Evolutionary conservation across 37 sponge, comb jelly and placozoan genomes (phyloP).

Genomic region (Bolinopsis microptera): DNA sequence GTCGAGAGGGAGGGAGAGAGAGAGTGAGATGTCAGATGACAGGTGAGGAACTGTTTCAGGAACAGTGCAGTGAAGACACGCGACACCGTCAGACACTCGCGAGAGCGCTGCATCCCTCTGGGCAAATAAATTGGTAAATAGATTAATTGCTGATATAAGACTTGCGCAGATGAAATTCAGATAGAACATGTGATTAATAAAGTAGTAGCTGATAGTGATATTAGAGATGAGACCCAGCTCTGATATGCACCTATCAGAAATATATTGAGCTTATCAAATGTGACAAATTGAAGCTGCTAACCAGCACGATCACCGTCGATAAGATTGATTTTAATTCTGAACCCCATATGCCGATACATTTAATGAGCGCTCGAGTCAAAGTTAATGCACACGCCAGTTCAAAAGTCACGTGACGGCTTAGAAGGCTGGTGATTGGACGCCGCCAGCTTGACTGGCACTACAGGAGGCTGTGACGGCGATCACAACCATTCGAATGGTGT

Average conservation of each 20-base stretch:
- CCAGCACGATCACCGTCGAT: background rate
- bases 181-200: background rate
- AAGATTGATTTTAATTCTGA: slow-evolving; percentile 55
- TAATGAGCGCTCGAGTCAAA: background rate
- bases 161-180: background rate
- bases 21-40: background rate
- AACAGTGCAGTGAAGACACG: background rate
- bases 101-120: background rate
- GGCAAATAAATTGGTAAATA: slow-evolving; percentile 61
- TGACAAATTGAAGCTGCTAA: background rate
- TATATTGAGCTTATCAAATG: background rate
- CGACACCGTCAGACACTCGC: background rate
- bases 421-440: background rate
- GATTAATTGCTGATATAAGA: slow-evolving; percentile 19
- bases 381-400: background rate
- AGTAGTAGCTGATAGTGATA: background rate
- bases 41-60: background rate
- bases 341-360: background rate
- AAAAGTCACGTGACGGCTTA: background rate
- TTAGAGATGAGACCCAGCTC: background rate
- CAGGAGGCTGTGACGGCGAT: background rate
- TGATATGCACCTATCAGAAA: background rate
- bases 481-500: background rate
- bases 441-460: background rate
- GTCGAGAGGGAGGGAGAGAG: background rate